A percentile compares a stretch with the other conserved stretches of the same genome.
Evolutionary conservation across 2,113 vertebrate species (phyloP).

Genomic region (Mesocricetus auratus): DNA sequence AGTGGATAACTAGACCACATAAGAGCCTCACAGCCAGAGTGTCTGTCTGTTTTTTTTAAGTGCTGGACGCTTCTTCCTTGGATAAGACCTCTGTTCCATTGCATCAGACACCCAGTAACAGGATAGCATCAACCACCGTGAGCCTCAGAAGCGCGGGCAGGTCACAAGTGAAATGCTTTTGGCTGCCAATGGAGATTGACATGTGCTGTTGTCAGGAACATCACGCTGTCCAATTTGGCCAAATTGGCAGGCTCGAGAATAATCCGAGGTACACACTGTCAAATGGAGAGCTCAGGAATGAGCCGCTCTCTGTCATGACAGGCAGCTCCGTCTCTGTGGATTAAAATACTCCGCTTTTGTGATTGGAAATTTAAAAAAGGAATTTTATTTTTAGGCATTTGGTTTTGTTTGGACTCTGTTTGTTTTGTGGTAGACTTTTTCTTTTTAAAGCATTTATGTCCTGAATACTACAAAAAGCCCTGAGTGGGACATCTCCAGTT

Average conservation of each 20-base stretch:
- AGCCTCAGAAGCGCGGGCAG: conserved; percentile 5
- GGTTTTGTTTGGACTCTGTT: conserved; percentile 11
- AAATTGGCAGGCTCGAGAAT: conserved; percentile 66
- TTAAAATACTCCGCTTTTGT: neutral
- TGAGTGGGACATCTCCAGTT: neutral
- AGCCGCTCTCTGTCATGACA: neutral
- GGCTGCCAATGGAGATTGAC: conserved; percentile 73
- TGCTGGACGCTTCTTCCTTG: conserved; percentile 54
- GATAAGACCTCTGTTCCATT: conserved; percentile 62
- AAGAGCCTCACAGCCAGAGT: neutral
- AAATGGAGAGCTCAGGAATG: neutral
- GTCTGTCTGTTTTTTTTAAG: conserved; percentile 44
- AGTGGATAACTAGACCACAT: neutral
- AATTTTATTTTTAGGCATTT: neutral
- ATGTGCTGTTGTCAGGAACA: conserved; percentile 75
- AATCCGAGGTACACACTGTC: neutral
- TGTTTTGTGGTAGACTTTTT: neutral
- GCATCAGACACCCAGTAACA: conserved; percentile 70
- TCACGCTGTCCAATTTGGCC: conserved; percentile 65
- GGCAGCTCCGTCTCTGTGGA: neutral
- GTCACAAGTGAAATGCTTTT: conserved; percentile 74
- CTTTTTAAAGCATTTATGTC: neutral
- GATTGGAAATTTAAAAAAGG: neutral
- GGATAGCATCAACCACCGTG: neutral
- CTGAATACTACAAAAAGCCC: neutral